Base-by-base conservation (phyloP, 2,888 invertebrate genomes). In the Aleiodes leptofemur region DNA sequence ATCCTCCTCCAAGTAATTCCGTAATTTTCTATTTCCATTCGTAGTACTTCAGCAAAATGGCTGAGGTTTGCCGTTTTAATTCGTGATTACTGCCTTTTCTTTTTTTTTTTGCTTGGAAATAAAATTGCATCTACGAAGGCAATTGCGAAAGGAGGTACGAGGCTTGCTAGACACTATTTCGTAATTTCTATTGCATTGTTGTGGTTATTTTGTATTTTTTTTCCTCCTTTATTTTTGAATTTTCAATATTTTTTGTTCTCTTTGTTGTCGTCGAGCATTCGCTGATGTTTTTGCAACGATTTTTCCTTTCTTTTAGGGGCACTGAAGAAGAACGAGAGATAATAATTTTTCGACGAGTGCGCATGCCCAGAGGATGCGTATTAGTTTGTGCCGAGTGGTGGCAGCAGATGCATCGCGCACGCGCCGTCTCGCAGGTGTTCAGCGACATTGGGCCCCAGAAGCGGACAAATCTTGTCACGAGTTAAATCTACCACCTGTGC, bases 381-480 rank as follows among this genome's bases (percentile, higher is more conserved):
- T 64, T 43, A 23, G 64, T 23, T 34, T 43, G 43, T 8, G 43
- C 43, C 64, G 23, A 38, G 14, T 4, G 48, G 16, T 64, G 23
- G 48, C 13, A 16, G 68, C 68, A 68, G 68, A 68, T 68, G 68
- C 53, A 68, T 34, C 68, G 51, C 50, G 34, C 68, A 68, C 68
- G 68, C 53, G 68, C 68, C 51, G 14, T 68, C n/a, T 8, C 8
- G 51, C 68, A 68, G 68, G 68, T 68, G 68, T 51, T 68, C 7
- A 8, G 38, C 51, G 14, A 4, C 50, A 43, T 9, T 23, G 64
- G 48, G 43, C 48, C 29, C 29, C 57, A n/a, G 14, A 64, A 64
- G 11, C n/a, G 23, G 5, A 68, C 50, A 68, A 68, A 68, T 68
- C 68, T 31, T 68, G 51, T 29, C 53, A 53, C 53, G 9, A 14